Percentiles rank a stretch among this genome's conserved stretches.
Evolutionary conservation across 2,888 invertebrate species (phyloP).

Genomic region (Trachelus troglodyta): DNA sequence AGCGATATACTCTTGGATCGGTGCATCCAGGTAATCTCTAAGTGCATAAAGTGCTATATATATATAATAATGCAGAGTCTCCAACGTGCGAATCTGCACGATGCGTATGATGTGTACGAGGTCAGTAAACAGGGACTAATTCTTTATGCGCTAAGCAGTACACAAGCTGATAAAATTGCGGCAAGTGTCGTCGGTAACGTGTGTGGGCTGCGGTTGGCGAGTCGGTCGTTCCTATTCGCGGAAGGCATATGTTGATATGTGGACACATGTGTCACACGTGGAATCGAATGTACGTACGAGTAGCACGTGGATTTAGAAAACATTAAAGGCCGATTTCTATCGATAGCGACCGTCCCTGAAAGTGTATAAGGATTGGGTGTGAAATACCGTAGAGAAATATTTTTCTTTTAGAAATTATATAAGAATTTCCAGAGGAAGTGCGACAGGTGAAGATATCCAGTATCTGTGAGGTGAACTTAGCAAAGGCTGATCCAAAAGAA

Average conservation of each 20-base stretch:
- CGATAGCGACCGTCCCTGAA: neutral
- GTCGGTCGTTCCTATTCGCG: conserved; percentile 35
- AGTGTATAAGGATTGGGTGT: neutral
- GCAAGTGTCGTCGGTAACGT: conserved; percentile 39
- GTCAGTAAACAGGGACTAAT: conserved; percentile 52
- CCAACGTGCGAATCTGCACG: neutral
- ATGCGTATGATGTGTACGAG: conserved; percentile 50
- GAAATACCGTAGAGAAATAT: neutral
- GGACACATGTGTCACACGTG: neutral
- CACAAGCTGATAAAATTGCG: conserved; percentile 59
- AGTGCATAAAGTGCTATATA: neutral
- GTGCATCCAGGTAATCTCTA: neutral
- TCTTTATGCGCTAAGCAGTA: conserved; percentile 59
- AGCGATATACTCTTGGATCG: neutral
- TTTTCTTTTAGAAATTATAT: neutral
- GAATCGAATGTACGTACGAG: neutral
- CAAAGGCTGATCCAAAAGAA: neutral
- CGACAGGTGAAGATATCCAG: neutral
- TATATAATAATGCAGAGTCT: neutral
- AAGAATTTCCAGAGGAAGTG: neutral
- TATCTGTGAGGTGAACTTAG: neutral
- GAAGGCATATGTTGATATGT: neutral
- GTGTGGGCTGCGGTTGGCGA: conserved; percentile 42
- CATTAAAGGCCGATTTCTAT: conserved; percentile 3
- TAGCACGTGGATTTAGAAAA: neutral